Evolutionary conservation across 2,888 invertebrate species (phyloP), one percentile per base, ranked within the genome.

Genomic region (Cylindroiulus punctatus): DNA sequence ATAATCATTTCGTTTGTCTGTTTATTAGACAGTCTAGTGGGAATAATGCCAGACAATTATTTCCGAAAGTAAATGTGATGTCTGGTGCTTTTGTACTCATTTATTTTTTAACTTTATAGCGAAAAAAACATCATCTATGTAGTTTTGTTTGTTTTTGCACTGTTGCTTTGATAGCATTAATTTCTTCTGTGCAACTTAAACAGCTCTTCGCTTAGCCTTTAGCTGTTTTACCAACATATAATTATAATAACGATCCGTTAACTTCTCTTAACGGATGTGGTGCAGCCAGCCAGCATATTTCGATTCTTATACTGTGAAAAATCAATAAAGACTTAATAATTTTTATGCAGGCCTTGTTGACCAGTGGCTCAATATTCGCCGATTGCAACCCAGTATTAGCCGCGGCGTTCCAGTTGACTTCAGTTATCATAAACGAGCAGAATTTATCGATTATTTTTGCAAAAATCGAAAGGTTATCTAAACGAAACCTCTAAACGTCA

Each of bases 391-490:
- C 30, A 17, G 32, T 30, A 76, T 14, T 26, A 76, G 76, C 10
- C 14, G 12, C 5, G 5, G 52, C 4, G 19, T 52, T 19, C 7
- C 22, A 26, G 10, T 76, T 76, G 76, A 14, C 76, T 32, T 76
- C 26, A 8, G 76, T 12, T 32, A 76, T 30, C 26, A 30, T 76
- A 76, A 26, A 76, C 17, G 17, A 32, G 30, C 76, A 76, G 52
- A 30, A 76, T 76, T 76, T 30, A 76, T 76, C 76, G 30, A 76
- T 76, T 76, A 17, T 76, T 65, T 44, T 32, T 14, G 30, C 17
- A 30, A 76, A 47, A 76, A 76, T 76, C 30, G 76, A 76, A 30
- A 76, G 76, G 76, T 76, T 76, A 76, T 32, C 30, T 30, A 14
- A 76, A 76, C 76, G 30, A 22, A 30, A 76, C 76, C 76, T 76